Conservation (phyloP, 2,797 vertebrate genomes). For the Chiroxiphia lanceolata region DNA sequence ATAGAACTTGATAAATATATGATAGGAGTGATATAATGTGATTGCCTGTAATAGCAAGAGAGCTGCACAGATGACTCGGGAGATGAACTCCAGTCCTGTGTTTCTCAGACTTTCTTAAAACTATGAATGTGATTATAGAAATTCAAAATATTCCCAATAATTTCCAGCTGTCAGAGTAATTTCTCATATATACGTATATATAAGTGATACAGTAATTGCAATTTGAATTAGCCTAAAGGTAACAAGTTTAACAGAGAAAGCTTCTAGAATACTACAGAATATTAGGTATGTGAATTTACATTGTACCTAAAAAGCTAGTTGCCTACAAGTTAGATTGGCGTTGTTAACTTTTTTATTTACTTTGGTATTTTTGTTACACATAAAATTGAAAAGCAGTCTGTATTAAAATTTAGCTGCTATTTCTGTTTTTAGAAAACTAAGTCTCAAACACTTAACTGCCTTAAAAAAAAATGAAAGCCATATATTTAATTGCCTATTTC, state of each 20-base stretch:
- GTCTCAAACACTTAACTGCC: neutral
- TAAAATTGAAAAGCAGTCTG: neutral
- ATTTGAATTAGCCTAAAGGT: neutral
- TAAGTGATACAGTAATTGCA: neutral
- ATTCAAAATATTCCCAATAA: neutral
- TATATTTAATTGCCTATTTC: neutral
- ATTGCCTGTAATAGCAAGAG: neutral
- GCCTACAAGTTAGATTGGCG: neutral
- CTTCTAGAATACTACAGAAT: neutral
- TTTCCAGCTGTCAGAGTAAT: neutral
- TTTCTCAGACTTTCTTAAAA: neutral
- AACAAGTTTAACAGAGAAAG: neutral
- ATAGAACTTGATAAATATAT: neutral
- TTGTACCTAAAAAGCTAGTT: neutral
- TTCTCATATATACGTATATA: neutral
- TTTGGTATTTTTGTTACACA: neutral
- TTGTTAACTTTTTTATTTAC: neutral
- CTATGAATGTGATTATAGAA: neutral
- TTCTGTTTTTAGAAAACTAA: neutral
- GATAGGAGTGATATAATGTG: neutral
- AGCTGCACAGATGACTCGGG: neutral
- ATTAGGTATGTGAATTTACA: neutral
- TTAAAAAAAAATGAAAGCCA: neutral
- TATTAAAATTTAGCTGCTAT: neutral
- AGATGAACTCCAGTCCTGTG: neutral